Base-by-base conservation (phyloP, 2,113 vertebrate genomes). In the Oxygymnocypris stewartii region DNA sequence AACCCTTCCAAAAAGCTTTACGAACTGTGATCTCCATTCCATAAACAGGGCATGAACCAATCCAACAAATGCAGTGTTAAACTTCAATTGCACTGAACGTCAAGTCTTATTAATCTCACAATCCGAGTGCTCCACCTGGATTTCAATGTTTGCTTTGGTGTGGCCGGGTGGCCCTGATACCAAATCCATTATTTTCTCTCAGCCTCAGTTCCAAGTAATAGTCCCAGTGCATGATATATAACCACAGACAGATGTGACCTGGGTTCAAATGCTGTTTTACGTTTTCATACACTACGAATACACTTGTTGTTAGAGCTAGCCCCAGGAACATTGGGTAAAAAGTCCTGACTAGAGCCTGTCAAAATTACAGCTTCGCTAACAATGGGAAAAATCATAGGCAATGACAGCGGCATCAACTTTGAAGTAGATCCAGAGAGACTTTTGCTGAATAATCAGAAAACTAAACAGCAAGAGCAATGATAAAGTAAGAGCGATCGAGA, bases 301-400 rank as follows among this genome's bases (percentile, higher is more conserved):
- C 78, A 61, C 31, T 59, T 74, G 65, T 67, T 84, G 67, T 86
- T 79, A 78, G 28, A 57, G 2, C 51, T 74, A 59, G 78, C 77
- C 59, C 65, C 28, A 75, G 83, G 74, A 28, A 74, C 54, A 57
- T 63, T 44, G 18, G 74, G 13, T 47, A 75, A 61, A 84, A 67
- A 83, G 86, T 79, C 75, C n/a, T 40, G 31, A 85, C 86, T 83
- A 83, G 83, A 82, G 69, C 42, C n/a, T 85, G 85, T 82, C 79
- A 89, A 51, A 85, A 54, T n/a, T 79, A 42, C 28, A 67, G 59
- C 44, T 44, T 87, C 7, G 25, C 78, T 42, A 79, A 49, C 65
- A 79, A 12, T 7, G 31, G 14, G 47, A 71, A 83, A 75, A 76
- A 35, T 57, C 78, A 80, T n/a, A 40, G 51, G 35, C 31, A 42